phyloP scores from a whole-genome alignment of 1,140 invertebrate genomes.

The Hirudo medicinalis region DNA sequence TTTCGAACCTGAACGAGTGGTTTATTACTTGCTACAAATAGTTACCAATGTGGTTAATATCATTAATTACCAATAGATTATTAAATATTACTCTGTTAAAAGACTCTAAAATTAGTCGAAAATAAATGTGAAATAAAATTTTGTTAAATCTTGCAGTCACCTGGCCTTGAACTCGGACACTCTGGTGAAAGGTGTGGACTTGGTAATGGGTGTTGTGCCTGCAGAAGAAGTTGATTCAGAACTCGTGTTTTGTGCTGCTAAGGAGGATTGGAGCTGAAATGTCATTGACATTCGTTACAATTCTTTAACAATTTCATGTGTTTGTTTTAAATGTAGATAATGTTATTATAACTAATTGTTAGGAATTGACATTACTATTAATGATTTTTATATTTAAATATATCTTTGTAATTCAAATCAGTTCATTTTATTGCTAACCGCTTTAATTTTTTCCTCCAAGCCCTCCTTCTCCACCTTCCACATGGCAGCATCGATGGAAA shows the following conservation, averaged over 20 bases:
- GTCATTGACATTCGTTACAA: no score
- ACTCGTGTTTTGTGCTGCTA: no score
- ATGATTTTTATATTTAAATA: no score
- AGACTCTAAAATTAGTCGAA: no score
- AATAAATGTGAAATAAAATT: no score
- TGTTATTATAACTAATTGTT: no score
- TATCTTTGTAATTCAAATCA: no score
- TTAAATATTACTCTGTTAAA: no score
- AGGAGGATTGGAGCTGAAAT: background rate
- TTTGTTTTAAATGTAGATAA: no score
- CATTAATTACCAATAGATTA: background rate
- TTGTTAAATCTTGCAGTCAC: background rate
- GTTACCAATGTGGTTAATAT: background rate
- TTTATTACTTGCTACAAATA: background rate
- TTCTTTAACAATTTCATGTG: no score
- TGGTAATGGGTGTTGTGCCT: background rate
- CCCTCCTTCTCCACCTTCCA: conserved; percentile 13
- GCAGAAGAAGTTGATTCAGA: background rate
- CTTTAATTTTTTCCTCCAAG: conserved; percentile 11
- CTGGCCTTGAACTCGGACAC: background rate
- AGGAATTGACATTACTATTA: no score
- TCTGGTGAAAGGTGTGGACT: conserved; percentile 2
- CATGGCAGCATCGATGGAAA: background rate
- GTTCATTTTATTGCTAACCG: background rate
- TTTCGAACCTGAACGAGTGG: background rate